phyloP scores from a whole-genome alignment of 2,113 vertebrate genomes.

The Boleophthalmus pectinirostris region DNA sequence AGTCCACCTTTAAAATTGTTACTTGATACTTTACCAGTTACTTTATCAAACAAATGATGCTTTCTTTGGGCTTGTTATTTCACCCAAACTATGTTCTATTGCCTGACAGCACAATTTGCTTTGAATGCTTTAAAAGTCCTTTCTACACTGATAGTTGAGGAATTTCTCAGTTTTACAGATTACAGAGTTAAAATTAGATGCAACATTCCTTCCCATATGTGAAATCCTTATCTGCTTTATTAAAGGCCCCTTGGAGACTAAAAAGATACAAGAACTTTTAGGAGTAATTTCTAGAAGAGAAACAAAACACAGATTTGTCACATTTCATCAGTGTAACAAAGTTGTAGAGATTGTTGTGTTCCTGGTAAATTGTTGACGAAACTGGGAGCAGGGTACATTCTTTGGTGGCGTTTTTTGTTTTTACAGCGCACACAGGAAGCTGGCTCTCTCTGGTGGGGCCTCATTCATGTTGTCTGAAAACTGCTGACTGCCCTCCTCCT shows the following conservation, averaged over 20 bases:
- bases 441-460: constrained; percentile 53
- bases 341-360: constrained; percentile 42
- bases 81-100: neutral
- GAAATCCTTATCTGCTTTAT: neutral
- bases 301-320: neutral
- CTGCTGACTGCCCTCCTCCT: constrained; percentile 74
- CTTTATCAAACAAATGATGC: too few species aligned
- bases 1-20: too few species aligned
- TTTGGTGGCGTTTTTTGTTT: constrained; percentile 70
- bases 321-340: constrained; percentile 19
- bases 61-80: neutral
- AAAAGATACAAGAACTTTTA: too few species aligned
- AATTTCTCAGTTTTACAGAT: neutral
- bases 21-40: too few species aligned
- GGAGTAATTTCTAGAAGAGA: neutral
- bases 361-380: constrained; percentile 70
- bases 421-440: constrained; percentile 78
- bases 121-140: neutral
- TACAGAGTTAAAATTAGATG: neutral
- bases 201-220: neutral
- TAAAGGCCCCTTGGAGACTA: too few species aligned
- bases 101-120: neutral
- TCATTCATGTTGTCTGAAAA: constrained; percentile 77
- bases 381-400: constrained; percentile 59
- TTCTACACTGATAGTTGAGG: neutral